Evolutionary conservation across 2,797 vertebrate species (phyloP), one percentile per base, ranked within the genome.

Genomic region (Vultur gryphus): DNA sequence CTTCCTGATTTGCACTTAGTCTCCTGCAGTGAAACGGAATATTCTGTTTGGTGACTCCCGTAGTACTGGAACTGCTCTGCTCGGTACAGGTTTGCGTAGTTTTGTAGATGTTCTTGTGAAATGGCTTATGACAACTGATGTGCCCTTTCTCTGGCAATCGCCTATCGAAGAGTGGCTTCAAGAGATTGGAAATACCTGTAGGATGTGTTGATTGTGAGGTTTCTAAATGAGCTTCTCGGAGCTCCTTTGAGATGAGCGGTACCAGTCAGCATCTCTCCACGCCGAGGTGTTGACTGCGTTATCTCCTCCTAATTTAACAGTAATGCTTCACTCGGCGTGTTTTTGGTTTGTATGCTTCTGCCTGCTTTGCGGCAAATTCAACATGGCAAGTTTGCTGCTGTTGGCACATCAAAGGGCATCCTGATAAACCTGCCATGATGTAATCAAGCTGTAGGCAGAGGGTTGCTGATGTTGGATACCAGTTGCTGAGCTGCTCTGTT

Each of bases 251-350:
- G 82, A 31, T 43, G 51, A 89, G 66, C 20, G 15, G 55, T 73
- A 57, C 49, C 49, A 16, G 23, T 17, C 2, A 1, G 54, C 58
- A 62, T 61, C 54, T 73, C 58, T 69, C 58, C 23, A 0, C 15
- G 75, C 33, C 0, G 2, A 81, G 78, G 41, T 77, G 75, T 58
- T 3, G 23, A 13, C 54, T 83, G 35, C 3, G 3, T 87, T 89
- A 37, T 70, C 75, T 65, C 49, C 49, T 66, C 35, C 29, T 66
- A 23, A 35, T 81, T 67, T 41, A 79, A 89, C 57, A 71, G 5
- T 5, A 70, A 16, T 1, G 8, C 64, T 51, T 79, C 81, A 13
- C 8, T 1, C 1, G 7, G 5, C 2, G 3, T 49, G 57, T 10
- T 43, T 89, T 44, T 14, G 29, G 72, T 69, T 52, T 43, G n/a